Evolutionary conservation across 1,140 invertebrate species (phyloP).

Genomic region (Glossosoma conforme): DNA sequence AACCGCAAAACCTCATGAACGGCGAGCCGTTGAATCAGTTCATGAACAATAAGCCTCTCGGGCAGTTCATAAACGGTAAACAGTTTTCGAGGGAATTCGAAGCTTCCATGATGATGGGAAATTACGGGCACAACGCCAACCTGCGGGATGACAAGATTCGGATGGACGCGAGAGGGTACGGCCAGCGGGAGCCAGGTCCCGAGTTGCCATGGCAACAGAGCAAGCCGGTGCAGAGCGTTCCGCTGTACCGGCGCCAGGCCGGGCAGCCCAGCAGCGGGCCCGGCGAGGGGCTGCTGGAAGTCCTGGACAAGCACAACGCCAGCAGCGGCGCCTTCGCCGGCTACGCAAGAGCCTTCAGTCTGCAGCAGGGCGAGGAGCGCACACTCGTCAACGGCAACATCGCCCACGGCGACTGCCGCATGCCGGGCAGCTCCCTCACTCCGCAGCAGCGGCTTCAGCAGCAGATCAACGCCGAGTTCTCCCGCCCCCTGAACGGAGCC

Average conservation of each 20-base stretch:
- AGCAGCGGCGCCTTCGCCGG: slow-evolving; percentile 34
- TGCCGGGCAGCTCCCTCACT: slow-evolving; percentile 31
- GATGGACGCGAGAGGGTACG: slow-evolving; percentile 23
- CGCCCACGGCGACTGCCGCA: slow-evolving; percentile 35
- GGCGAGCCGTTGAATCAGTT: slow-evolving; percentile 17
- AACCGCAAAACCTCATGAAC: too few relatives aligned
- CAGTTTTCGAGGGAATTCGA: slow-evolving; percentile 23
- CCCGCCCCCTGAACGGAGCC: slow-evolving; percentile 29
- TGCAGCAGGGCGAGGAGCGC: slow-evolving; percentile 29
- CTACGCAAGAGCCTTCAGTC: slow-evolving; percentile 34
- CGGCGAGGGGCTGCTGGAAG: slow-evolving; percentile 13
- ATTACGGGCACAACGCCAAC: slow-evolving; percentile 22
- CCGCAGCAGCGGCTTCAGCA: slow-evolving; percentile 27
- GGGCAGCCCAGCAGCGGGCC: slow-evolving; percentile 12
- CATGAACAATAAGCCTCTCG: too few relatives aligned
- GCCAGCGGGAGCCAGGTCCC: slow-evolving; percentile 9
- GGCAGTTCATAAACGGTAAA: slow-evolving; percentile 26
- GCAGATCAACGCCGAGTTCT: slow-evolving; percentile 22
- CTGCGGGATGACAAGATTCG: slow-evolving; percentile 21
- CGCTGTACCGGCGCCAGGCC: slow-evolving; percentile 47
- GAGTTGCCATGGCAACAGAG: slow-evolving; percentile 25
- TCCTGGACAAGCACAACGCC: slow-evolving; percentile 35
- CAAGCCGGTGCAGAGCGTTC: slow-evolving; percentile 37
- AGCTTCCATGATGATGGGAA: slow-evolving; percentile 20
- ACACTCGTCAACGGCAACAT: slow-evolving; percentile 32